These are phyloP conservation scores for Darevskia nairensis DNA, from an alignment of 2,797 vertebrate species.

Conservation along the genomic window DNA sequence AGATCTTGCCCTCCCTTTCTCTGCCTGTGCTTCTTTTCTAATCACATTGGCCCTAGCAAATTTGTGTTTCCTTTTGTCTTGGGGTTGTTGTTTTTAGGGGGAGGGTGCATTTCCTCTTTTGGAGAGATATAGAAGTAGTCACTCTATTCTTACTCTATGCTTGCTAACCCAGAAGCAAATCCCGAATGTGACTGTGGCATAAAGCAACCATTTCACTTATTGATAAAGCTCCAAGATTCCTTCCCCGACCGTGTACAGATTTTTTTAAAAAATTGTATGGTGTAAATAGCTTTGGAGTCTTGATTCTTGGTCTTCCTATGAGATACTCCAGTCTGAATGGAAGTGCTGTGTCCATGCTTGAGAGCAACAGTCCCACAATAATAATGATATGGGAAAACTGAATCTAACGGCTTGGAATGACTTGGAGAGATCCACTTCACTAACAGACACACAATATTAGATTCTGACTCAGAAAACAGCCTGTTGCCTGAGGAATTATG, in stretches of 20 bases:
- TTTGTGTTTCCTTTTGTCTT: no score
- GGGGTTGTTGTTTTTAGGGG: no score
- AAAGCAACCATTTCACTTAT: not conserved
- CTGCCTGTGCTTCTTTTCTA: no score
- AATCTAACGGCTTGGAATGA: not conserved
- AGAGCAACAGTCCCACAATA: not conserved
- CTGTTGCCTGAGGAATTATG: slow-evolving; percentile 51
- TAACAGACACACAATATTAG: slow-evolving; percentile 7
- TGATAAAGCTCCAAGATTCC: not conserved
- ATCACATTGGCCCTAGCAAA: no score
- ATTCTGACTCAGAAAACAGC: slow-evolving; percentile 57
- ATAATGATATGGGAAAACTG: not conserved
- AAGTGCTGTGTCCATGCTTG: not conserved
- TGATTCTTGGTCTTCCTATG: not conserved
- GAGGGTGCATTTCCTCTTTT: no score
- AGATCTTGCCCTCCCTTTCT: no score
- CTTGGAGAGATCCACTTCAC: slow-evolving; percentile 35
- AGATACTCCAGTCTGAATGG: not conserved
- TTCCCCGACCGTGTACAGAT: not conserved
- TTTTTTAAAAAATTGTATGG: not conserved
- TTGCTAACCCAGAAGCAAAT: no score
- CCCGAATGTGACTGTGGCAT: not conserved
- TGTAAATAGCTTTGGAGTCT: not conserved
- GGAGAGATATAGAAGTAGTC: no score
- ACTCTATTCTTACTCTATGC: no score